phyloP scores from a whole-genome alignment of 2,888 invertebrate species.

The Cenopis cana region DNA sequence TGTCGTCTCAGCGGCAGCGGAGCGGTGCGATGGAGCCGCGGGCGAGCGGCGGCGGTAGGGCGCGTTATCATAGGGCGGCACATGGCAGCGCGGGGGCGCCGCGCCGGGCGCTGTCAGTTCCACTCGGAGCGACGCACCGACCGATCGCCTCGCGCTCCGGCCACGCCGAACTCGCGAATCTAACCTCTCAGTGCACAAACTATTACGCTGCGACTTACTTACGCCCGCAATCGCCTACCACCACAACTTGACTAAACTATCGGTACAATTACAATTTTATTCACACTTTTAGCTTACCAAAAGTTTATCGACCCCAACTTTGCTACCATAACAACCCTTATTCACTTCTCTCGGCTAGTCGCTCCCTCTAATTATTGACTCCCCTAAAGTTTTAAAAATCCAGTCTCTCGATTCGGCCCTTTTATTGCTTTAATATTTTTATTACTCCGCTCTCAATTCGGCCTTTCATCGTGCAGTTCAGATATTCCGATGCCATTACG shows the following conservation, averaged over 20 bases:
- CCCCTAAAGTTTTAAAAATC: constrained; percentile 80
- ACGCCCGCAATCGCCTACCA: constrained; percentile 23
- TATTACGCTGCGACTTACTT: constrained; percentile 43
- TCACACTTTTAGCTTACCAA: constrained; percentile 46
- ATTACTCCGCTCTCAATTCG: constrained; percentile 61
- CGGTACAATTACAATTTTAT: constrained; percentile 12
- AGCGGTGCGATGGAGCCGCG: constrained; percentile 36
- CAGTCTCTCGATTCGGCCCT: constrained; percentile 68
- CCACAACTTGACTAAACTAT: constrained; percentile 5
- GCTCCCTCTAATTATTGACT: constrained; percentile 83
- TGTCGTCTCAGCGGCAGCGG: constrained; percentile 57
- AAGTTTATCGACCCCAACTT: constrained; percentile 80
- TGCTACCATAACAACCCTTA: constrained; percentile 80
- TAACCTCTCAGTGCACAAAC: constrained; percentile 79
- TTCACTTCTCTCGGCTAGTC: constrained; percentile 75
- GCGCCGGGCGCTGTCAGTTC: constrained; percentile 77
- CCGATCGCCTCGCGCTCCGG: constrained; percentile 74
- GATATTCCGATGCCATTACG: constrained; percentile 54
- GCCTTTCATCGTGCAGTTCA: constrained; percentile 50
- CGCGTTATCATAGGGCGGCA: constrained; percentile 69
- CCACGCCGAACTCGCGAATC: constrained; percentile 74
- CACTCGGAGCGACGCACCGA: constrained; percentile 75
- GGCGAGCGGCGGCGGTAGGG: constrained; percentile 52
- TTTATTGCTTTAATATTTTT: constrained; percentile 75
- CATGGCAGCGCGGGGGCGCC: constrained; percentile 71